Evolutionary conservation across 1,140 invertebrate genomes (phyloP).

Genomic region (Cydia splendana): DNA sequence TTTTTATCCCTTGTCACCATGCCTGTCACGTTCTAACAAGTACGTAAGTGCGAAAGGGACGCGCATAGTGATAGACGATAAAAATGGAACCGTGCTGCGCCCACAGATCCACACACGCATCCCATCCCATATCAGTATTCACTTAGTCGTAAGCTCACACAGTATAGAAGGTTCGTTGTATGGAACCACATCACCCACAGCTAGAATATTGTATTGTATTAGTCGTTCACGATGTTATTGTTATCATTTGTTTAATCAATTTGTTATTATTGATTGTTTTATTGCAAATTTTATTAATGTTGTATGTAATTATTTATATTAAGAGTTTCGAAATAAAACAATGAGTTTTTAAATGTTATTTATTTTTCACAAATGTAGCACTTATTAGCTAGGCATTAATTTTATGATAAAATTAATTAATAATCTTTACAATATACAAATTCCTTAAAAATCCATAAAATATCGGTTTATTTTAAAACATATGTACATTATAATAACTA

Average conservation of each 20-base stretch:
- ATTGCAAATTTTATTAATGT: conserved; percentile 35
- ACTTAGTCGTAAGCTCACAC: conserved; percentile 14
- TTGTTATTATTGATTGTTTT: conserved; percentile 34
- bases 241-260: conserved; percentile 25
- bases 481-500: conserved; percentile 77
- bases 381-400: conserved; percentile 78
- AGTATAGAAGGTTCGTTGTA: neutral
- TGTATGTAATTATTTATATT: conserved; percentile 36
- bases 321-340: conserved; percentile 65
- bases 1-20: too few relatives aligned
- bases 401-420: conserved; percentile 82
- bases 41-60: too few relatives aligned
- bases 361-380: conserved; percentile 79
- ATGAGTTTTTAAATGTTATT: conserved; percentile 78
- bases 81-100: too few relatives aligned
- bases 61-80: too few relatives aligned
- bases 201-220: conserved; percentile 21
- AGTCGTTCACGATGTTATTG: conserved; percentile 28
- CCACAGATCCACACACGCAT: neutral
- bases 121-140: conserved; percentile 4
- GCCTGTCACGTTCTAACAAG: too few relatives aligned
- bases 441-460: conserved; percentile 80
- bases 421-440: conserved; percentile 81
- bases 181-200: neutral
- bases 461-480: conserved; percentile 79